These are phyloP conservation scores for Erebia epiphron DNA, from an alignment of 2,888 invertebrate species.

Conservation along the genomic window DNA sequence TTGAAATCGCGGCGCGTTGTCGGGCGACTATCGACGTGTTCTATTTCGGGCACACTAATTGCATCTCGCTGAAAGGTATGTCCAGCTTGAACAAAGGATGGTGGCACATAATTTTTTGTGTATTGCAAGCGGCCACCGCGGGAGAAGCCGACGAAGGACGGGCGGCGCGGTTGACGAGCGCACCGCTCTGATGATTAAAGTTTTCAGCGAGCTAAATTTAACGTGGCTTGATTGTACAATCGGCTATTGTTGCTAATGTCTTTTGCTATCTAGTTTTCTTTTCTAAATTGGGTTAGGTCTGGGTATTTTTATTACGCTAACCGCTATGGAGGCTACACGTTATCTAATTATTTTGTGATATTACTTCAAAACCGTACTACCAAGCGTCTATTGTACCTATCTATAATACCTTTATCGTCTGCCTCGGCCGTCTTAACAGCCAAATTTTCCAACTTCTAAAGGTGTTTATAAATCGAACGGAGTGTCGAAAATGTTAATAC, in stretches of 20 bases:
- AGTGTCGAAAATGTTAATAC: slow-evolving; percentile 15
- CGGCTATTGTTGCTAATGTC: slow-evolving; percentile 27
- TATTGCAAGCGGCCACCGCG: slow-evolving; percentile 76
- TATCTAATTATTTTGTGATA: background rate
- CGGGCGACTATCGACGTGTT: slow-evolving; percentile 72
- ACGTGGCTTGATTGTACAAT: slow-evolving; percentile 40
- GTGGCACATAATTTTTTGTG: slow-evolving; percentile 79
- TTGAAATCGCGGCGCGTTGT: slow-evolving; percentile 73
- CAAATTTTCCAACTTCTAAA: background rate
- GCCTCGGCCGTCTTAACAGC: background rate
- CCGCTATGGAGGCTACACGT: background rate
- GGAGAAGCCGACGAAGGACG: slow-evolving; percentile 68
- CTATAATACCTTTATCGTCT: background rate
- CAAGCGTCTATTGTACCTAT: background rate
- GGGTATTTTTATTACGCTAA: background rate
- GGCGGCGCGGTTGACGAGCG: slow-evolving; percentile 68
- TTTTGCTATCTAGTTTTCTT: slow-evolving; percentile 12
- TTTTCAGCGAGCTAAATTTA: slow-evolving; percentile 81
- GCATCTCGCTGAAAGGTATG: slow-evolving; percentile 82
- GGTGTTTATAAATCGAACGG: background rate
- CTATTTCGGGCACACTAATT: slow-evolving; percentile 80
- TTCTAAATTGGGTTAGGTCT: background rate
- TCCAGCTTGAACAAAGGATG: slow-evolving; percentile 81
- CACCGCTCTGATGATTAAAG: slow-evolving; percentile 74
- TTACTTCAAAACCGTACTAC: background rate